A percentile compares a stretch with the other conserved stretches of the same genome.
phyloP scores from a whole-genome alignment of 1,140 invertebrate species.

The Vollenhovia emeryi region DNA sequence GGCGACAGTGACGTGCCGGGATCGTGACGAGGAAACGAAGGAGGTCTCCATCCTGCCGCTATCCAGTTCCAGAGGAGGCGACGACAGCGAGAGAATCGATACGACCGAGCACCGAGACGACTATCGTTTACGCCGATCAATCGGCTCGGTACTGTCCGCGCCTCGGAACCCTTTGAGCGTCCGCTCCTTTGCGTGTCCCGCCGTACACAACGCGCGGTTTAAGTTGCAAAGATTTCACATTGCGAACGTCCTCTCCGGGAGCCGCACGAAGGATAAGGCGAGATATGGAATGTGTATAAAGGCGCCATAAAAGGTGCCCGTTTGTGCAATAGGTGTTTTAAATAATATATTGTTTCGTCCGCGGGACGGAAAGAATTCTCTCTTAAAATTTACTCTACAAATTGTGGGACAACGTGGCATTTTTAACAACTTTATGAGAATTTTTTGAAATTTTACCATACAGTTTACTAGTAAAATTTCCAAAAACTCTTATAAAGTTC shows the following conservation, averaged over 20 bases:
- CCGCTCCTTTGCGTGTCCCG: conserved; percentile 36
- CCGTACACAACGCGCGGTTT: conserved; percentile 3
- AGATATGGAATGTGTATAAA: not conserved
- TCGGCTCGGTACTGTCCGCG: conserved; percentile 61
- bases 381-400: too few species aligned
- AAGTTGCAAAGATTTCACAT: conserved; percentile 42
- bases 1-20: conserved; percentile 77
- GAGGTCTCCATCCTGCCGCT: conserved; percentile 9
- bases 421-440: too few species aligned
- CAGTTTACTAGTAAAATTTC: too few species aligned
- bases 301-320: not conserved
- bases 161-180: conserved; percentile 57
- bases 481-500: too few species aligned
- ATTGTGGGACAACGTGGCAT: too few species aligned
- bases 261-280: not conserved
- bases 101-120: conserved; percentile 38
- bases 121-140: conserved; percentile 71
- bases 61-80: conserved; percentile 39
- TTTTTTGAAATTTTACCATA: too few species aligned
- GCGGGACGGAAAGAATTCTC: too few species aligned
- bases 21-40: conserved; percentile 79
- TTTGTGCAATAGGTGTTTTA: not conserved
- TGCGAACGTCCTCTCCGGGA: not conserved
- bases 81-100: conserved; percentile 60
- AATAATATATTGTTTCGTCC: too few species aligned